phyloP scores from a whole-genome alignment of 2,888 invertebrate species.

The Fragum fragum region DNA sequence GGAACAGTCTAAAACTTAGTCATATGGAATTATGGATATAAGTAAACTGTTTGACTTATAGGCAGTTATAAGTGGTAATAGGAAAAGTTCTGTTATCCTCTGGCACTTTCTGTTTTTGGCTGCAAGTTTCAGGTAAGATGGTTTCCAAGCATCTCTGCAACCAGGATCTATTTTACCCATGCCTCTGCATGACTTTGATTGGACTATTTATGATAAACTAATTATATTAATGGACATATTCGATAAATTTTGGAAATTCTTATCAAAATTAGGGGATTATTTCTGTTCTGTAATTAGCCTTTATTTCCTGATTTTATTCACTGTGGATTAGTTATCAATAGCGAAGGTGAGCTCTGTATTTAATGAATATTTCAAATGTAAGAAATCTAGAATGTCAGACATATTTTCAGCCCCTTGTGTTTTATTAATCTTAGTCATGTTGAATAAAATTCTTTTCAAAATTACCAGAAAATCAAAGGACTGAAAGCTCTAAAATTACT shows the following conservation, averaged over 20 bases:
- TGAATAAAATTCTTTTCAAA: no score
- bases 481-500: no score
- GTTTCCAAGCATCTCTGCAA: constrained; percentile 23
- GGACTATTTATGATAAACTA: constrained; percentile 18
- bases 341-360: background rate
- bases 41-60: background rate
- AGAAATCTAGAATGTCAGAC: no score
- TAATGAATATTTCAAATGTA: no score
- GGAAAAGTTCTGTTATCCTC: constrained; percentile 10
- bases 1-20: no score
- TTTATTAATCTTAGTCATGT: no score
- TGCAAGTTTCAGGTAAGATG: constrained; percentile 32
- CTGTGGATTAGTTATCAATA: background rate
- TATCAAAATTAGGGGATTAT: background rate
- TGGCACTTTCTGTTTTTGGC: constrained; percentile 46
- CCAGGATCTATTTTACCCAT: constrained; percentile 31
- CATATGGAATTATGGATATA: no score
- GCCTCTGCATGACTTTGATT: constrained; percentile 28
- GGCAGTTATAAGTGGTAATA: background rate
- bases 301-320: background rate
- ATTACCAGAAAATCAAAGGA: no score
- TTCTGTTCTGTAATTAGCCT: background rate
- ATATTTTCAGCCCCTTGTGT: no score
- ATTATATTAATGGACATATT: constrained; percentile 20
- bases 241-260: background rate